Evolutionary conservation across 2,797 vertebrate genomes (phyloP).

Genomic region (Rhynchonycteris naso): DNA sequence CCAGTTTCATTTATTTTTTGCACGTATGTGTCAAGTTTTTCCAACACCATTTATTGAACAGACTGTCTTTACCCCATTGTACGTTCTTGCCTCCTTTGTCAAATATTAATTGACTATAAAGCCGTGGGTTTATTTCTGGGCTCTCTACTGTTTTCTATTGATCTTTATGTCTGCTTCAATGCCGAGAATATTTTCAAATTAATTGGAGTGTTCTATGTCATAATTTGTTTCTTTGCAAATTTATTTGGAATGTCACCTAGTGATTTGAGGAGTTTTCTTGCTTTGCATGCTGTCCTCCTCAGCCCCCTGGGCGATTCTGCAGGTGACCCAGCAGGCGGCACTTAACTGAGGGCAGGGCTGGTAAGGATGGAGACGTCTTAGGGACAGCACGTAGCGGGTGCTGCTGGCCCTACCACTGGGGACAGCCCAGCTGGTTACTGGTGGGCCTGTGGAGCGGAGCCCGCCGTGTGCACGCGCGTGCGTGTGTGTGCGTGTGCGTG

Average conservation of each 20-base stretch:
- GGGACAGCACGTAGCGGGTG: neutral
- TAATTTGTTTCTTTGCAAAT: conserved; percentile 20
- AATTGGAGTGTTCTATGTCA: neutral
- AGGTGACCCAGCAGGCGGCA: neutral
- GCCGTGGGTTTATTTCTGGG: no score
- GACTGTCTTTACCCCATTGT: no score
- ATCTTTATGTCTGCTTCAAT: no score
- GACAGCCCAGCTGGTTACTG: neutral
- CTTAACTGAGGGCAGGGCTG: neutral
- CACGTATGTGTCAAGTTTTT: no score
- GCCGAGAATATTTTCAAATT: neutral
- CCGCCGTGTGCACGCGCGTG: no score
- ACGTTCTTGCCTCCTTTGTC: no score
- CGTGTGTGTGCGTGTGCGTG: no score
- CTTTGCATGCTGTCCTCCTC: neutral
- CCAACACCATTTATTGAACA: no score
- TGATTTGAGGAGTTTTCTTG: neutral
- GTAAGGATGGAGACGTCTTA: neutral
- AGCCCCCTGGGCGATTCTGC: neutral
- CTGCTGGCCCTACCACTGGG: neutral
- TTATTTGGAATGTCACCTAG: neutral
- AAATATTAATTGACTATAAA: no score
- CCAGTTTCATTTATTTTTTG: no score
- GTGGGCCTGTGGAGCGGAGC: neutral
- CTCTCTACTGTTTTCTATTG: no score